Base-by-base conservation (phyloP, 2,888 invertebrate genomes). In the Archips xylosteana region DNA sequence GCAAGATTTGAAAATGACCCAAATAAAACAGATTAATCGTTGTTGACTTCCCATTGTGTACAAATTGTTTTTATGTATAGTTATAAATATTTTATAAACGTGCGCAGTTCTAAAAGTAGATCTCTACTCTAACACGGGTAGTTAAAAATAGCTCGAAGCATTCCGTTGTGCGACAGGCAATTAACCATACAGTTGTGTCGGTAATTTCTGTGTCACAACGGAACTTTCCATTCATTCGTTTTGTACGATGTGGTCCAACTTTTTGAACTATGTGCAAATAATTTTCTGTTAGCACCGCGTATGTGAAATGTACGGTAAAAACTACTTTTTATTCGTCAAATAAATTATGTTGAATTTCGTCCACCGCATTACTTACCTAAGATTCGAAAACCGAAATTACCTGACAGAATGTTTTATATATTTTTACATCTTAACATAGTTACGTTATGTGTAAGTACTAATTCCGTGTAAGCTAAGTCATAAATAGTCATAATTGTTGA, bases 401-500 rank as follows among this genome's bases (percentile, higher is more conserved):
- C 23, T 32, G 32, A 32, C 57, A 57, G 32, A 57, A 12, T 54
- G 8, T 23, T 13, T 51, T 13, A 32, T 54, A 23, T 23, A 51
- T 51, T 13, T 51, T 51, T 54, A 8, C 9, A 54, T 54, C 54
- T 45, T 39, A 13, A 49, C n/a, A 54, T 54, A 2, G 9, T 54
- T n/a, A 51, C 15, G 15, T n/a, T 51, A 5, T 54, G 15, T 54
- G 8, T 15, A 62, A 42, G 10, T 62, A 62, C 62, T 23, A 36
- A 62, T 23, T 15, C 59, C 54, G 36, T 42, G 65, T 60, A 51
- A 36, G 12, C 42, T 42, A 54, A 66, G 51, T 66, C 34, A 54
- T 61, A 45, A 15, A 45, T 71, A 66, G 51, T 66, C 34, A 54
- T 61, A 45, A 15, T 54, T 71, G 10, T 71, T 61, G 34, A 15